These are phyloP conservation scores for Nomada fabriciana DNA, from an alignment of 2,888 invertebrate genomes.

Conservation along the genomic window DNA sequence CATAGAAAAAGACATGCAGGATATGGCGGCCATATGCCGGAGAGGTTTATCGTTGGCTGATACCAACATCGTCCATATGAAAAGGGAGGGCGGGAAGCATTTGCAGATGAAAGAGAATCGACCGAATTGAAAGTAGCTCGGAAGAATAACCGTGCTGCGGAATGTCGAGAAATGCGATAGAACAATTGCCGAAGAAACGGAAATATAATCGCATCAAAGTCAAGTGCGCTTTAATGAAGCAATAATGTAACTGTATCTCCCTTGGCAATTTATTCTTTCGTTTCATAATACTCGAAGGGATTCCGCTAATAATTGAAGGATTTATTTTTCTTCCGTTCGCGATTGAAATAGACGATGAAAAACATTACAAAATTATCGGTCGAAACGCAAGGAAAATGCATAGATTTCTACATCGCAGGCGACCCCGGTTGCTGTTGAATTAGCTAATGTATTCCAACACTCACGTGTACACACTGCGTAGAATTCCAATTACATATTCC, in stretches of 20 bases:
- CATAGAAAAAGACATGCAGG: background rate
- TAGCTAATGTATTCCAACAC: constrained; percentile 38
- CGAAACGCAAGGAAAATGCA: constrained; percentile 40
- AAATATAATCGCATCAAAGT: background rate
- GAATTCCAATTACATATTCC: constrained; percentile 64
- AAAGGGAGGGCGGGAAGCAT: background rate
- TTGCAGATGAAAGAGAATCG: constrained; percentile 19
- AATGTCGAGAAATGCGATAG: background rate
- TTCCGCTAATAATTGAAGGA: background rate
- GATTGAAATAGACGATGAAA: background rate
- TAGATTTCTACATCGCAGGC: background rate
- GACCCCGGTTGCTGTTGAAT: constrained; percentile 44
- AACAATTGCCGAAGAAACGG: background rate
- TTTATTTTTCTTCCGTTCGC: background rate
- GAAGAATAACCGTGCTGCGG: too few species aligned
- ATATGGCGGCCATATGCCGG: background rate
- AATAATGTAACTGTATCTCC: background rate
- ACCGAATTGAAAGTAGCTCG: background rate
- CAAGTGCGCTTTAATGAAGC: background rate
- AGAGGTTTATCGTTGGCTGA: constrained; percentile 16
- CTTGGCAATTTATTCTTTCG: background rate
- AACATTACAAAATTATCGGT: background rate
- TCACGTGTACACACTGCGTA: constrained; percentile 24
- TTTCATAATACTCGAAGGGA: background rate
- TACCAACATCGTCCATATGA: constrained; percentile 6